Percentiles rank a stretch among this genome's conserved stretches.
Evolutionary conservation across 2,797 vertebrate genomes (phyloP).

Genomic region (Crenichthys baileyi): DNA sequence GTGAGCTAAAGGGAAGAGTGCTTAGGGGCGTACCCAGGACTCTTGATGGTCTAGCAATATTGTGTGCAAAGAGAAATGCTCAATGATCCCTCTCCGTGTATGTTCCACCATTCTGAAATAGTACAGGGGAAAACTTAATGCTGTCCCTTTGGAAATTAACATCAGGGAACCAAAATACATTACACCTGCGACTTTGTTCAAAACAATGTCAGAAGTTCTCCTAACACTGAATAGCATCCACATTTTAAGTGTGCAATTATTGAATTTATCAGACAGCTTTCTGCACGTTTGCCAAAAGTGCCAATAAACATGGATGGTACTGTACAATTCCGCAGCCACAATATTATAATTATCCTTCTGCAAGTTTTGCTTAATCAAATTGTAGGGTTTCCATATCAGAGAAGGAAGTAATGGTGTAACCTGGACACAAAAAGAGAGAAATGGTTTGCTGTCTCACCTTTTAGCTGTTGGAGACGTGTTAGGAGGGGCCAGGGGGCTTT

Average conservation of each 20-base stretch:
- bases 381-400: background rate
- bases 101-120: background rate
- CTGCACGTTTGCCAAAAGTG: background rate
- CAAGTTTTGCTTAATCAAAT: slow-evolving; percentile 2
- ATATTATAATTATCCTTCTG: background rate
- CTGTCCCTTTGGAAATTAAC: background rate
- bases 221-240: background rate
- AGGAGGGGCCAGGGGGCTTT: slow-evolving; percentile 82
- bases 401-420: slow-evolving; percentile 11
- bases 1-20: too few species aligned
- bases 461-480: slow-evolving; percentile 79
- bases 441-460: slow-evolving; percentile 78
- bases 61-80: background rate
- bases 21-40: background rate
- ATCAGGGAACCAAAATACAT: background rate
- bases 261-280: background rate
- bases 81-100: background rate
- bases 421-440: slow-evolving; percentile 35
- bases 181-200: background rate
- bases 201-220: background rate
- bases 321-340: slow-evolving; percentile 1
- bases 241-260: background rate
- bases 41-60: background rate
- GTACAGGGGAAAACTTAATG: background rate
- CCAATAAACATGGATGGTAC: background rate